phyloP scores from a whole-genome alignment of 2,113 vertebrate genomes.

The Eclectus roratus region DNA sequence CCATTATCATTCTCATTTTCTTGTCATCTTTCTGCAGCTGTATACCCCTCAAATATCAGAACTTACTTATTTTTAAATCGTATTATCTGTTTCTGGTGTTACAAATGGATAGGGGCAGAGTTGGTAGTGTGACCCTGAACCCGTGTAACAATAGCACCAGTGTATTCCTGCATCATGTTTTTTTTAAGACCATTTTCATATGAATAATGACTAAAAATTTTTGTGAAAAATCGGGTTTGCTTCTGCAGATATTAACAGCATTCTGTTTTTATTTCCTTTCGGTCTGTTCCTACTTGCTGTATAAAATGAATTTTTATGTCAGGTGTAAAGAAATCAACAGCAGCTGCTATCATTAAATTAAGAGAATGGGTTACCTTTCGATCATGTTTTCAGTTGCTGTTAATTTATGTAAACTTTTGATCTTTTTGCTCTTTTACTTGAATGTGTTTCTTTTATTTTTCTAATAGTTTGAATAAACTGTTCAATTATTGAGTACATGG shows the following conservation, averaged over 20 bases:
- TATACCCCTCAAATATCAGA: not conserved
- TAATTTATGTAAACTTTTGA: slow-evolving; percentile 28
- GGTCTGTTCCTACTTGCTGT: slow-evolving; percentile 44
- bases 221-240: slow-evolving; percentile 35
- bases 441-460: slow-evolving; percentile 56
- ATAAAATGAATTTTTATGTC: slow-evolving; percentile 33
- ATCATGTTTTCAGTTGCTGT: slow-evolving; percentile 66
- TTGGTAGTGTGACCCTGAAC: not conserved
- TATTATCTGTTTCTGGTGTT: not conserved
- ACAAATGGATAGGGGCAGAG: not conserved
- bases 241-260: slow-evolving; percentile 41
- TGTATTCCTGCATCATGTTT: not conserved
- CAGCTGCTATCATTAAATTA: slow-evolving; percentile 48
- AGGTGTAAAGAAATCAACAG: slow-evolving; percentile 51
- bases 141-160: not conserved
- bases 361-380: slow-evolving; percentile 39
- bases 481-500: slow-evolving; percentile 25
- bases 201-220: not conserved
- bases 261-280: not conserved
- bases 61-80: not conserved
- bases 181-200: not conserved
- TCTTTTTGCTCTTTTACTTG: not conserved
- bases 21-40: not conserved
- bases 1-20: not conserved
- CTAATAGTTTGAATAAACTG: slow-evolving; percentile 38